These are phyloP conservation scores for Camponotus floridanus DNA, from an alignment of 1,140 invertebrate genomes.

Conservation along the genomic window DNA sequence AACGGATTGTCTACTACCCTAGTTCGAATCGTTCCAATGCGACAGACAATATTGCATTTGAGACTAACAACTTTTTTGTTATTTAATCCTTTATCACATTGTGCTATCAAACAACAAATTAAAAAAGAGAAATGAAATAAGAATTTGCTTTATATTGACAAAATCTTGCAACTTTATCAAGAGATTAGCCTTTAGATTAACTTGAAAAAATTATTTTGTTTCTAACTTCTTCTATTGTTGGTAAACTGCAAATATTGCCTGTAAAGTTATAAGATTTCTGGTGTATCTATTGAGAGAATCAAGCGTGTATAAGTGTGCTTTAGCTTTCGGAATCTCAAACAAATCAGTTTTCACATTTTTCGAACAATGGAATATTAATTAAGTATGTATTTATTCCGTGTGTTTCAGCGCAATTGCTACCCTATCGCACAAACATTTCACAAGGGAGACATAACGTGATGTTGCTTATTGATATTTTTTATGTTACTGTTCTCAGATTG, in stretches of 20 bases:
- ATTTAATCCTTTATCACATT: not conserved
- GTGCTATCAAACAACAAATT: not conserved
- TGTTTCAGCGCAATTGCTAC: conserved; percentile 67
- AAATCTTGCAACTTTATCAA: not conserved
- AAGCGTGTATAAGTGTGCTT: not conserved
- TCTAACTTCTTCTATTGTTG: not conserved
- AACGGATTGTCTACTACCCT: conserved; percentile 73
- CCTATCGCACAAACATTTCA: conserved; percentile 57
- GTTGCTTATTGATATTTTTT: conserved; percentile 54
- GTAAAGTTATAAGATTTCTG: not conserved
- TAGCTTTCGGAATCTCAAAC: conserved; percentile 1
- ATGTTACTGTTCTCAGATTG: conserved; percentile 34
- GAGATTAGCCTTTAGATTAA: no score
- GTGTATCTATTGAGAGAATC: not conserved
- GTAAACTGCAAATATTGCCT: not conserved
- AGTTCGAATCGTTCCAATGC: conserved; percentile 64
- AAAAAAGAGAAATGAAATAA: not conserved
- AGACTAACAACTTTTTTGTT: not conserved
- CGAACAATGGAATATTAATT: conserved; percentile 8
- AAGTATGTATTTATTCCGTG: conserved; percentile 20
- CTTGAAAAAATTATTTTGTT: not conserved
- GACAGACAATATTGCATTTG: not conserved
- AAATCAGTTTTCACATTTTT: not conserved
- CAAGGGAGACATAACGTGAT: conserved; percentile 28
- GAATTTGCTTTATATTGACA: not conserved